These are phyloP conservation scores for Neomorphus geoffroyi DNA, from an alignment of 2,797 vertebrate genomes.

Conservation along the genomic window DNA sequence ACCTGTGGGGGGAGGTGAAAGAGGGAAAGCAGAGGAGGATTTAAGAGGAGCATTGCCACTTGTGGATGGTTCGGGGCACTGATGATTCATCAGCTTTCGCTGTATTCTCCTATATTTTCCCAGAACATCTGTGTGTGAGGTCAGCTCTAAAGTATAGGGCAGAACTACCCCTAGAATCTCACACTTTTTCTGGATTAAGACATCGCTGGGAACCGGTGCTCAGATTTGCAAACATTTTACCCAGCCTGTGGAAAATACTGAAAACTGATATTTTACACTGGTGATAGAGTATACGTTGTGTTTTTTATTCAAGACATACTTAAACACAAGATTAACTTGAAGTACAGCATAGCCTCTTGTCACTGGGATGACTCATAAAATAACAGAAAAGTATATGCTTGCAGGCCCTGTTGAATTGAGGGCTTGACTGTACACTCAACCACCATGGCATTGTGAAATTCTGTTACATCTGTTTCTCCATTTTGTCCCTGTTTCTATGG, in stretches of 20 bases:
- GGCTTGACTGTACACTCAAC: background rate
- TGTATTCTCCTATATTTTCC: background rate
- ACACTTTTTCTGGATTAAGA: background rate
- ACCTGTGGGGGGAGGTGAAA: rapidly evolving
- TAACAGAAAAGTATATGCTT: background rate
- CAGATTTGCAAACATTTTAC: background rate
- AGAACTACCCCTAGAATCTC: background rate
- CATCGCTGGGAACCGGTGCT: background rate
- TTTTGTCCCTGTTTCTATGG: background rate
- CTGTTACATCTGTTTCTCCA: background rate
- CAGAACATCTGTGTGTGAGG: background rate
- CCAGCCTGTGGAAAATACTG: background rate
- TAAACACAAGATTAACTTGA: background rate
- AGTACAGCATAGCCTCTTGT: background rate
- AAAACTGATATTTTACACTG: background rate
- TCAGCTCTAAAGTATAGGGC: background rate
- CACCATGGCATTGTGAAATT: background rate
- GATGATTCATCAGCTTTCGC: background rate
- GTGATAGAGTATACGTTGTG: rapidly evolving
- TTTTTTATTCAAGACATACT: background rate
- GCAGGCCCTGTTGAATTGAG: background rate
- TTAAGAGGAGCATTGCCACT: background rate
- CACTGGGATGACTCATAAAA: background rate
- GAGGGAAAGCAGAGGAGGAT: background rate
- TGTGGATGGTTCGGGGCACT: background rate